These are phyloP conservation scores for Sebastes trivittatus DNA, from an alignment of 2,797 vertebrate genomes.

Conservation along the genomic window DNA sequence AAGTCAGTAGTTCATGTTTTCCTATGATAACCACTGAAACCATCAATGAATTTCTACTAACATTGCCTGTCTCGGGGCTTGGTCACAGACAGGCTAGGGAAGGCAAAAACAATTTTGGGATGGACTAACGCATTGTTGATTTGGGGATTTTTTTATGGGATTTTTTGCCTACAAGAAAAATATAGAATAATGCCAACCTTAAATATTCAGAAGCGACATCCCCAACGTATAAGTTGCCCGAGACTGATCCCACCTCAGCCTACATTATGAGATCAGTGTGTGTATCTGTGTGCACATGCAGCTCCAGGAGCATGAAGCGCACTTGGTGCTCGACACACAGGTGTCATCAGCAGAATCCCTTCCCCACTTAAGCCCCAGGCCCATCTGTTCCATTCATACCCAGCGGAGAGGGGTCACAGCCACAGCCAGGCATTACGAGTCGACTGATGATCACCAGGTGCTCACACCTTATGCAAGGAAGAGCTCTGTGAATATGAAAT, in stretches of 20 bases:
- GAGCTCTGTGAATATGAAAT: background rate
- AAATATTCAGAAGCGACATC: background rate
- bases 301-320: conserved; percentile 14
- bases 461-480: conserved; percentile 7
- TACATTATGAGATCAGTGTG: conserved; percentile 45
- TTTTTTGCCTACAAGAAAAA: no score
- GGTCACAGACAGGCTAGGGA: no score
- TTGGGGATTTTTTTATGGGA: background rate
- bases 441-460: conserved; percentile 32
- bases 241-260: conserved; percentile 44
- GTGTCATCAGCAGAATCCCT: conserved; percentile 59
- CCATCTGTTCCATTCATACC: conserved; percentile 71
- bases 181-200: background rate
- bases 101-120: no score
- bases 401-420: conserved; percentile 22
- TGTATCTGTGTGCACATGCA: background rate
- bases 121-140: no score
- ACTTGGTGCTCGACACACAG: conserved; percentile 47
- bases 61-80: no score
- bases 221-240: background rate
- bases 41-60: background rate
- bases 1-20: background rate
- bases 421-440: conserved; percentile 35
- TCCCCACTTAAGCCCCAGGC: conserved; percentile 39
- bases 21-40: background rate